Base-by-base conservation (phyloP, 2,797 vertebrate genomes). In the Salmo trutta region DNA sequence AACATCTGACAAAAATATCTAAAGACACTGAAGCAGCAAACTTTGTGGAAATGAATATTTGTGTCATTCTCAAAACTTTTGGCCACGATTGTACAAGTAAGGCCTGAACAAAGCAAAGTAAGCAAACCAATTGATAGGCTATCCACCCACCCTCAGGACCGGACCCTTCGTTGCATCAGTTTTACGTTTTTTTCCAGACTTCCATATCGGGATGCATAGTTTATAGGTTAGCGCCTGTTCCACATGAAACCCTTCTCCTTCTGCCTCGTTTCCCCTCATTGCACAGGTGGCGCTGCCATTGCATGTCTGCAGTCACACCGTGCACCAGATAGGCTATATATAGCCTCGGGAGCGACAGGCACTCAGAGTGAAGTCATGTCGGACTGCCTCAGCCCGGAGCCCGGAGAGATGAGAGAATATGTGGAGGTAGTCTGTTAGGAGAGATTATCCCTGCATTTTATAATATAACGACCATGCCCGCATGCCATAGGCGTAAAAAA, bases 361-460 rank as follows among this genome's bases (percentile, higher is more conserved):
- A 31, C 66, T 68, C 66, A 1, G 51, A 17, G 70, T 3, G 27
- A 29, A 33, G 27, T 29, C 15, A 27, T 27, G 65, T 67, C 65
- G 12, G 4, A 14, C 65, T 24, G 27, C 27, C 65, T 67, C n/a
- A 31, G 16, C 65, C n/a, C 15, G 7, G 12, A 47, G 10, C 41
- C 10, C 41, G 41, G 41, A 56, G 51, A 72, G 71, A 76, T 79
- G 88, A 86, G 79, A 83, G 83, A 53, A 31, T 78, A 75, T 62
- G 78, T 76, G 82, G 84, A 86, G 85, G 84, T 88, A 91, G 90
- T 91, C 93, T 90, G 90, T 47, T 47, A 80, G 41, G 79, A 84
- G 83, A 88, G 87, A 89, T 92, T 87, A 92, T 47, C 10, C 10
- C 41, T 47, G 41, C 10, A 47, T 47, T 14, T 47, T 47, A 47